phyloP scores from a whole-genome alignment of 2,113 vertebrate species.

The Micronycteris hirsuta region DNA sequence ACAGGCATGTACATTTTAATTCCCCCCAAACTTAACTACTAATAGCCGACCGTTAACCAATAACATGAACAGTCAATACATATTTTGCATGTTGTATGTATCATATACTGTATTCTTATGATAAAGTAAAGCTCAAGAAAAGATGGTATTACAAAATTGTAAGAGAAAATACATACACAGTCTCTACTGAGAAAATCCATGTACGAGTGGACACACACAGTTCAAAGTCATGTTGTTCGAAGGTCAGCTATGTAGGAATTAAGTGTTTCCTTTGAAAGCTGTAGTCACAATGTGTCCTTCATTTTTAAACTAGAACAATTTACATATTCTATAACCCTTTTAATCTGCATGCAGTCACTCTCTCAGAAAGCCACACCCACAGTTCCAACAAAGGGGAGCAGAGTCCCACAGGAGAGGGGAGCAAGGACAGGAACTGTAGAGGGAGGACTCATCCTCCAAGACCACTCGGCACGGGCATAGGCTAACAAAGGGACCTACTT shows the following conservation, averaged over 20 bases:
- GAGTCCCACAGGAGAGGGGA: not conserved
- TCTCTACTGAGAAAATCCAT: not conserved
- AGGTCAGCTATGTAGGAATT: not conserved
- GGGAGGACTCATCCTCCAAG: not conserved
- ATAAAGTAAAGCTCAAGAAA: not conserved
- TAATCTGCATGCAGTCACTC: not conserved
- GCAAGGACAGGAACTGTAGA: not conserved
- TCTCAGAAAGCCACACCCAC: not conserved
- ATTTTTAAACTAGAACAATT: not conserved
- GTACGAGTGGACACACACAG: no score
- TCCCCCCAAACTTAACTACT: not conserved
- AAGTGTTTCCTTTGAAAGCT: not conserved
- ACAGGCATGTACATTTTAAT: not conserved
- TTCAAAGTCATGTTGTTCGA: not conserved
- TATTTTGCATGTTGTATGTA: not conserved
- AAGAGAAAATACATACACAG: not conserved
- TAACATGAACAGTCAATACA: not conserved
- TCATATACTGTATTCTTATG: not conserved
- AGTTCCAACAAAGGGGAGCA: not conserved
- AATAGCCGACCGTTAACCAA: not conserved
- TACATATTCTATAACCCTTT: not conserved
- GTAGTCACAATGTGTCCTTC: not conserved
- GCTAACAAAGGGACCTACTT: constrained; percentile 80
- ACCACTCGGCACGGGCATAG: accelerated
- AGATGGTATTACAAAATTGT: not conserved